Evolutionary conservation across 2,888 invertebrate genomes (phyloP).

Genomic region (Colletes collaris): DNA sequence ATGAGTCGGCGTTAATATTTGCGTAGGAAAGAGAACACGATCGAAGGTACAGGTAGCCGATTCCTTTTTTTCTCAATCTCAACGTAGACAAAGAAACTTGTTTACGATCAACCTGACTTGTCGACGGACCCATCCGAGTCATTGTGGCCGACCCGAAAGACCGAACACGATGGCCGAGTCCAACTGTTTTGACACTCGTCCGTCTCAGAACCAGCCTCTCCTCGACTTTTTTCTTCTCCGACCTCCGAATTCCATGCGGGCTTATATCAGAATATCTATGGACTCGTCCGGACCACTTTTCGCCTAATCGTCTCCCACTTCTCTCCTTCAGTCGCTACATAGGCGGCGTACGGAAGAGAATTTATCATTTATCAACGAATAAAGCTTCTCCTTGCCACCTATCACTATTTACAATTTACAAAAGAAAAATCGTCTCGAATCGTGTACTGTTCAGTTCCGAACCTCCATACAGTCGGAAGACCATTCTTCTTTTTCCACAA

Average conservation of each 20-base stretch:
- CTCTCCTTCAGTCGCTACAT: not conserved
- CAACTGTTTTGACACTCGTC: slow-evolving; percentile 62
- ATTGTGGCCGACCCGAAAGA: slow-evolving; percentile 27
- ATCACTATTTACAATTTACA: not conserved
- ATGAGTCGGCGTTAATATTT: no score
- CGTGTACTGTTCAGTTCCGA: no score
- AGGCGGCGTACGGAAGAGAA: not conserved
- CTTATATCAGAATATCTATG: slow-evolving; percentile 60
- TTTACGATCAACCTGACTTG: slow-evolving; percentile 40
- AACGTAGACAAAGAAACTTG: slow-evolving; percentile 53
- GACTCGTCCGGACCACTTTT: slow-evolving; percentile 63
- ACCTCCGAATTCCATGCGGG: slow-evolving; percentile 54
- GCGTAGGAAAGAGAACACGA: not conserved
- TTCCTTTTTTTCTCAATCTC: slow-evolving; percentile 23
- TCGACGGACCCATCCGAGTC: slow-evolving; percentile 48
- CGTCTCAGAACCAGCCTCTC: slow-evolving; percentile 21
- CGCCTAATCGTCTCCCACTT: slow-evolving; percentile 58
- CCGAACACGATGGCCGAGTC: slow-evolving; percentile 37
- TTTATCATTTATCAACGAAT: slow-evolving; percentile 1
- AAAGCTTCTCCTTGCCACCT: not conserved
- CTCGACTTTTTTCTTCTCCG: slow-evolving; percentile 29
- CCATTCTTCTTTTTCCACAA: no score
- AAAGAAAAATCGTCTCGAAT: not conserved
- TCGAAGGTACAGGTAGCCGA: slow-evolving; percentile 31
- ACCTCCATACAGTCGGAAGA: no score